A percentile compares a stretch with the other conserved stretches of the same genome.
Conservation (phyloP, 2,797 vertebrate genomes). For the Orientallactaga sibirica region DNA sequence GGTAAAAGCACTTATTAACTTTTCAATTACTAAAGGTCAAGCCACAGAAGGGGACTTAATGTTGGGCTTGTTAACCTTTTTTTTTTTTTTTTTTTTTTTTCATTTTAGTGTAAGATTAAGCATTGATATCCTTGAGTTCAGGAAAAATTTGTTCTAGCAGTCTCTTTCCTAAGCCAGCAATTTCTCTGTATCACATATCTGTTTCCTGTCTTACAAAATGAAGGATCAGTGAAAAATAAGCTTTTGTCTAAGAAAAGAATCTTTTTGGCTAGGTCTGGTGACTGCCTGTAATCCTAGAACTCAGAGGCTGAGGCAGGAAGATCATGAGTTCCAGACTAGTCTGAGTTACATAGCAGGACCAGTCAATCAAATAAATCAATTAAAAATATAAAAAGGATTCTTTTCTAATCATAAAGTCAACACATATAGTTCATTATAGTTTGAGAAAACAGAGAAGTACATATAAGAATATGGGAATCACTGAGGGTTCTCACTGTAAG, state of each 20-base stretch:
- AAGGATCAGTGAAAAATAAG: background rate
- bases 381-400: background rate
- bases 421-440: background rate
- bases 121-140: constrained; percentile 29
- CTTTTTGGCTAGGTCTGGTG: background rate
- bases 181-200: background rate
- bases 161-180: background rate
- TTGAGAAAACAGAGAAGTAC: constrained; percentile 2
- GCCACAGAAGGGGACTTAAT: background rate
- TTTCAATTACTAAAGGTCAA: background rate
- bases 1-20: background rate
- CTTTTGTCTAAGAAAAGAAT: background rate
- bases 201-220: constrained; percentile 33
- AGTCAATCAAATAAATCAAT: background rate
- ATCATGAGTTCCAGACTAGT: background rate
- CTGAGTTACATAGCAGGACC: background rate
- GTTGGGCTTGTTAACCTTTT: background rate
- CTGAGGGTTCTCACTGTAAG: background rate
- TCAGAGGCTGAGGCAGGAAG: background rate
- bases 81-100: background rate
- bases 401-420: constrained; percentile 33
- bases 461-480: background rate
- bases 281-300: background rate
- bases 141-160: background rate
- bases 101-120: background rate